These are phyloP conservation scores for Panagrolaimus sp. DNA, from an alignment of 1,140 invertebrate species.

Conservation along the genomic window DNA sequence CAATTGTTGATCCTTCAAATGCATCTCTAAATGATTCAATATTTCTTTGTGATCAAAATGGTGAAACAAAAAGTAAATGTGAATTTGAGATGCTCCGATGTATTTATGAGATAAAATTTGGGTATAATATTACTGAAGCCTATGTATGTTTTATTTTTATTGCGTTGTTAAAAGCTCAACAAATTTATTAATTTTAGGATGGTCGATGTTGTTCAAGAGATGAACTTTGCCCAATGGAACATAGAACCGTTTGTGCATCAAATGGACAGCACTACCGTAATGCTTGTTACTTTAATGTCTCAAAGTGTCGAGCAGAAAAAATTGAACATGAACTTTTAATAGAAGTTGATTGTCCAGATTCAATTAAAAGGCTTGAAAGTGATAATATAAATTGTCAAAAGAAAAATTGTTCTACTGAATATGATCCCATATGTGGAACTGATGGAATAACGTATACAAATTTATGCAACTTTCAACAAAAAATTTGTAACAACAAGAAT, in stretches of 20 bases:
- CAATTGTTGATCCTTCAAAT: constrained; percentile 19
- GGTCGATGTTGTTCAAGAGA: constrained; percentile 41
- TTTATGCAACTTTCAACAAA: constrained; percentile 32
- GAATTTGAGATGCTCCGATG: constrained; percentile 55
- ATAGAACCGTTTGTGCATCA: constrained; percentile 40
- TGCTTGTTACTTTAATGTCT: constrained; percentile 40
- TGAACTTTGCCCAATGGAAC: constrained; percentile 32
- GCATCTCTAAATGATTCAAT: constrained; percentile 29
- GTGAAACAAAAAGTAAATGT: constrained; percentile 45
- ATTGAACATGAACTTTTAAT: constrained; percentile 25
- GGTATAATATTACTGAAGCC: constrained; percentile 47
- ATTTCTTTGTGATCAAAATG: constrained; percentile 51
- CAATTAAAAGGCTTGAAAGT: neutral
- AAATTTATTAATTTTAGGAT: constrained; percentile 26
- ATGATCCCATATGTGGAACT: constrained; percentile 38
- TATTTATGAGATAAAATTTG: constrained; percentile 44
- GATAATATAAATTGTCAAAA: constrained; percentile 1
- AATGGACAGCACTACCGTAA: constrained; percentile 32
- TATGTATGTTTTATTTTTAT: constrained; percentile 45
- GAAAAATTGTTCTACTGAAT: constrained; percentile 21
- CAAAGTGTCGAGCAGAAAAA: constrained; percentile 40
- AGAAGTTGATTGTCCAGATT: neutral
- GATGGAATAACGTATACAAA: constrained; percentile 36
- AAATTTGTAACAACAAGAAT: constrained; percentile 18
- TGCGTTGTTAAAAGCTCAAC: too few relatives aligned